Base-by-base conservation (phyloP, 2,888 invertebrate species). In the Campoletis raptor region DNA sequence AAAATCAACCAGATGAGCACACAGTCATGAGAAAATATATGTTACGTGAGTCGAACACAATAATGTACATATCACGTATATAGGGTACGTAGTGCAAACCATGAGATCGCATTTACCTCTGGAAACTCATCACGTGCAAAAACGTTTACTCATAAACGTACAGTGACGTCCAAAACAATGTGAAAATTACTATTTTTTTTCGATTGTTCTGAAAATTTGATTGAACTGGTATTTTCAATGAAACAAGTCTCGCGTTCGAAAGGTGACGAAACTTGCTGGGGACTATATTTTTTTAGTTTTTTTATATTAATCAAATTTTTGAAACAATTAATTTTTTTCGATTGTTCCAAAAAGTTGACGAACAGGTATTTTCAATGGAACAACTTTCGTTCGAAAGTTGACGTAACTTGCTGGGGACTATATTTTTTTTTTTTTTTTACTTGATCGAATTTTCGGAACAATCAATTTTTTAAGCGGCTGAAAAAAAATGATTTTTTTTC, bases 1-100 rank as follows among this genome's bases (percentile, higher is more conserved):
- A 18, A 66, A 73, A 81, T 73, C 48, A 69, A 48, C 73, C 67
- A 21, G 81, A 74, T 67, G 74, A 67, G 54, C 30, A 80, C 30
- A 69, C 37, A 70, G 12, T 7, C 9, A 73, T 30, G 24, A 24
- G 52, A 24, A 54, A 66, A 42, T 64, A 42, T 64, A 74, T 74
- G 54, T 54, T 74, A 74, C 54, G 72, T 81, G 66, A 81, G 52
- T 74, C 6, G 8, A 74, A 42, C 64, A 57, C 30, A 54, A 74
- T 74, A 74, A 74, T 81, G 42, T 36, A 54, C 8, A 70, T 70
- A 10, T 45, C 45, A 36, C 45, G 61, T 57, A 70, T 70, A 57
- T 42, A 24, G 45, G 12, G 30, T 15, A n/a, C 21, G 42, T 6
- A 37, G 37, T 18, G 48, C n/a, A 54, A 52, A 36, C 57, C 54